These are phyloP conservation scores for Dendrocincla fuliginosa DNA, from an alignment of 2,797 vertebrate species.

Conservation along the genomic window DNA sequence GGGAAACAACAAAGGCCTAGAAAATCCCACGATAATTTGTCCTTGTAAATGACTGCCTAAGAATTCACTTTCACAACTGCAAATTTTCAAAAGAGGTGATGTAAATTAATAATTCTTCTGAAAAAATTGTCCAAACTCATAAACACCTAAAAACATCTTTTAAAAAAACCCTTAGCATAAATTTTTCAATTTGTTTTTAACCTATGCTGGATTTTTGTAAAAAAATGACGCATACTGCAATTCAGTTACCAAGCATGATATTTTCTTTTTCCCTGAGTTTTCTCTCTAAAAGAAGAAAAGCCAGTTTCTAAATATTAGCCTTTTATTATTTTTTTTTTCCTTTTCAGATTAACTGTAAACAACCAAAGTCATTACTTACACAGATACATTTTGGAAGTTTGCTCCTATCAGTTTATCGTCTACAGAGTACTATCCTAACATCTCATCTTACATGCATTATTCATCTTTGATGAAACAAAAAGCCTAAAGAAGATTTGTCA, in stretches of 20 bases:
- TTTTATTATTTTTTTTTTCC: neutral
- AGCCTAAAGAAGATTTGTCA: neutral
- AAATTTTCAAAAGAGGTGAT: neutral
- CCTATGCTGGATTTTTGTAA: neutral
- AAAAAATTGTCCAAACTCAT: neutral
- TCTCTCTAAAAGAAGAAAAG: neutral
- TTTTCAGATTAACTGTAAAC: neutral
- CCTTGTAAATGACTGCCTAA: neutral
- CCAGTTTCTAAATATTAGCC: neutral
- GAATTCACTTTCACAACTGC: neutral
- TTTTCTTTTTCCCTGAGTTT: neutral
- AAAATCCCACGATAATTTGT: neutral
- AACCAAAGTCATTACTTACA: neutral
- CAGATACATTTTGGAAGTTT: neutral
- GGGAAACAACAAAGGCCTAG: neutral
- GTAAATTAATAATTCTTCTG: neutral
- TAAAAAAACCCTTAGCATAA: neutral
- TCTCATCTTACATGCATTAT: neutral
- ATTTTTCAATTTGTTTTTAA: neutral
- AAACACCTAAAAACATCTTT: neutral
- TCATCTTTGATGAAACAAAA: neutral
- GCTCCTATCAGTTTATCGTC: neutral
- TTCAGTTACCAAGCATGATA: neutral
- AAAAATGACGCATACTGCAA: neutral
- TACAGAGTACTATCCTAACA: neutral